A percentile compares a stretch with the other conserved stretches of the same genome.
Conservation (phyloP, 2,888 invertebrate genomes). For the Oxycera nigricornis region DNA sequence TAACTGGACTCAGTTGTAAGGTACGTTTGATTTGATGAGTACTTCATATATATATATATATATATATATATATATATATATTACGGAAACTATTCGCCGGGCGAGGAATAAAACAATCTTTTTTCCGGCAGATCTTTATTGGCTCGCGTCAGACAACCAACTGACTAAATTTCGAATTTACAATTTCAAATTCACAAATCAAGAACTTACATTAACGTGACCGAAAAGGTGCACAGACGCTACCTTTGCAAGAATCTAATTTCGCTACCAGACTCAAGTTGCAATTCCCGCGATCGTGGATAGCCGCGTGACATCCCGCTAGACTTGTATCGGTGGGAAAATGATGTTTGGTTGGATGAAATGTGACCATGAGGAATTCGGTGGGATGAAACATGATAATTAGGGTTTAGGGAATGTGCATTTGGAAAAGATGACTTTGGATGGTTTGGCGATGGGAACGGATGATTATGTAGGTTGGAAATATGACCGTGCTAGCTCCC, state of each 20-base stretch:
- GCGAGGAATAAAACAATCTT: background rate
- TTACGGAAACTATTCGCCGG: background rate
- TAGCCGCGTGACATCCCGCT: too few species aligned
- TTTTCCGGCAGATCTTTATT: background rate
- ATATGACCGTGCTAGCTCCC: background rate
- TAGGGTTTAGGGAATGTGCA: background rate
- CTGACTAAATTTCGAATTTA: too few species aligned
- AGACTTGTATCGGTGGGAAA: too few species aligned
- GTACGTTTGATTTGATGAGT: too few species aligned
- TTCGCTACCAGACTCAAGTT: too few species aligned
- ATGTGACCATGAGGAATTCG: background rate
- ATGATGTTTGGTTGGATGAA: too few species aligned
- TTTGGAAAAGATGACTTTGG: background rate
- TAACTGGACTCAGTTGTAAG: background rate
- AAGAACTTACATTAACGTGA: too few species aligned
- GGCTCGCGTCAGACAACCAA: background rate
- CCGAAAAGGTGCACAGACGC: too few species aligned
- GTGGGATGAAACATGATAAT: background rate
- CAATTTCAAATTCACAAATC: too few species aligned
- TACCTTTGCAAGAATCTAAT: too few species aligned
- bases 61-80: background rate
- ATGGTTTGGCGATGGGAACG: too few species aligned
- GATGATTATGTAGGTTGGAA: background rate
- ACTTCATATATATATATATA: background rate
- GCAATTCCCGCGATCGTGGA: too few species aligned